phyloP scores from a whole-genome alignment of 2,113 vertebrate species.

The Amblyornis subalaris region DNA sequence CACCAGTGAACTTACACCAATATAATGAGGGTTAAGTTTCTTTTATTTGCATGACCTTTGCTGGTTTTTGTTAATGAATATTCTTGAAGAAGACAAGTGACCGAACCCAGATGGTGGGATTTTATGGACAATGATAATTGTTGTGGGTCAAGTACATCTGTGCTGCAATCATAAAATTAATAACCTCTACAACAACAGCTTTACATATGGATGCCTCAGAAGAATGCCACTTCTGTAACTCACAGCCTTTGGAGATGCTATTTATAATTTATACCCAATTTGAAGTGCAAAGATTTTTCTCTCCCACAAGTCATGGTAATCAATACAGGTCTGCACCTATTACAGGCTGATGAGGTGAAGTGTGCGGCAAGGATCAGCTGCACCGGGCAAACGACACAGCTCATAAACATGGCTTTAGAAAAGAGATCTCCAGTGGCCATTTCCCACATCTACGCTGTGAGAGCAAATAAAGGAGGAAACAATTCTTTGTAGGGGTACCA shows the following conservation, averaged over 20 bases:
- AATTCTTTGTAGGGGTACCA: not conserved
- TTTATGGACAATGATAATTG: constrained; percentile 65
- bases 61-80: constrained; percentile 75
- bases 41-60: constrained; percentile 83
- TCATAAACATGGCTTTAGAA: not conserved
- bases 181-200: constrained; percentile 69
- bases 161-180: constrained; percentile 80
- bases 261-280: constrained; percentile 83
- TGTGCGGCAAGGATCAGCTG: constrained; percentile 47
- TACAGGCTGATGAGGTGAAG: constrained; percentile 69
- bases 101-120: constrained; percentile 16
- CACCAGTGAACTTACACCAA: constrained; percentile 69
- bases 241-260: constrained; percentile 69
- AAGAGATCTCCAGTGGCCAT: not conserved
- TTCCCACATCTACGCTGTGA: not conserved
- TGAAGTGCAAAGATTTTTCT: constrained; percentile 54
- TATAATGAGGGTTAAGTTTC: constrained; percentile 71
- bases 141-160: constrained; percentile 80
- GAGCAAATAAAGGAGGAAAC: not conserved
- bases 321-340: constrained; percentile 70
- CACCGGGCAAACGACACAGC: not conserved
- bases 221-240: constrained; percentile 67
- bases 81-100: constrained; percentile 49
- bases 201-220: constrained; percentile 68
- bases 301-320: constrained; percentile 65